Conservation (phyloP, 2,797 vertebrate species). For the Centropyge bicolor region DNA sequence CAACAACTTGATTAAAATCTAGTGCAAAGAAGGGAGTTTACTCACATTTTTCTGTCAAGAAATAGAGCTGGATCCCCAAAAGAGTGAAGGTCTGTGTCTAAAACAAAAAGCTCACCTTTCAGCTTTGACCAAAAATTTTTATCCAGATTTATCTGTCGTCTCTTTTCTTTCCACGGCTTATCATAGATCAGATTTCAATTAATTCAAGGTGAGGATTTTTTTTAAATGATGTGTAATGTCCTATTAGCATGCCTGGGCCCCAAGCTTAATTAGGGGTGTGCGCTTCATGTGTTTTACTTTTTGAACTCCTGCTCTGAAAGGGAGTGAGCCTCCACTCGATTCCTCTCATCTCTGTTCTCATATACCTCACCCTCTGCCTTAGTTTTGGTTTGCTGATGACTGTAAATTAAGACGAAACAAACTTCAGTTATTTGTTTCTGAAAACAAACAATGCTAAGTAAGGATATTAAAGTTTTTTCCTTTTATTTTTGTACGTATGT, state of each 20-base stretch:
- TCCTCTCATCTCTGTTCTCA: constrained; percentile 81
- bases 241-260: constrained; percentile 64
- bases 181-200: constrained; percentile 53
- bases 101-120: constrained; percentile 65
- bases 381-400: constrained; percentile 87
- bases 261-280: constrained; percentile 53
- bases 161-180: constrained; percentile 46
- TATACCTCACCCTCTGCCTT: constrained; percentile 91
- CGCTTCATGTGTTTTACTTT: constrained; percentile 49
- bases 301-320: constrained; percentile 72
- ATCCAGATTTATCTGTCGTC: constrained; percentile 52
- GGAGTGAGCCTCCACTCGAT: constrained; percentile 79
- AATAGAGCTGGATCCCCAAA: constrained; percentile 53
- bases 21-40: constrained; percentile 24
- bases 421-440: constrained; percentile 86
- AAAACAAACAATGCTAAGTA: constrained; percentile 82
- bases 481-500: constrained; percentile 97
- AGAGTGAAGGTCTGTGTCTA: constrained; percentile 52
- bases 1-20: constrained; percentile 39
- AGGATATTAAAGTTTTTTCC: constrained; percentile 84
- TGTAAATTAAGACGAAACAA: constrained; percentile 87
- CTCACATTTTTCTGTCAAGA: constrained; percentile 29
- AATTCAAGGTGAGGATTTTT: constrained; percentile 68
- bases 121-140: constrained; percentile 80
- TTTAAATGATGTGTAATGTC: constrained; percentile 51